A percentile compares a stretch with the other conserved stretches of the same genome.
phyloP scores from a whole-genome alignment of 2,888 invertebrate species.

The Polyommatus icarus region DNA sequence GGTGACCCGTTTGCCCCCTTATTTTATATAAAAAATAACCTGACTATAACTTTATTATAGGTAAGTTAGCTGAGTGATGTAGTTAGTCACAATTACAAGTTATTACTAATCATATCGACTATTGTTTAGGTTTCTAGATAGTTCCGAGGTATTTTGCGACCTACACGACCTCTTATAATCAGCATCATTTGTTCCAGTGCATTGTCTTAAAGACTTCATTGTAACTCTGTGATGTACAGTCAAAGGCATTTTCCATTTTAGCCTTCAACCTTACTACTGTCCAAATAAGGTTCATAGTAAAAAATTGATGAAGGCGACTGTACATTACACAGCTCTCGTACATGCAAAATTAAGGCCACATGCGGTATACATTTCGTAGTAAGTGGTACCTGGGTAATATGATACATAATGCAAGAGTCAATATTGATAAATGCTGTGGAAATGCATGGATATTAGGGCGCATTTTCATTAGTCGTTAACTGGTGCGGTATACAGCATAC shows the following conservation, averaged over 20 bases:
- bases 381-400: constrained; percentile 17
- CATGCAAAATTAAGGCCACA: constrained; percentile 26
- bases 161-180: neutral
- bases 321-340: neutral
- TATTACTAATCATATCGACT: neutral
- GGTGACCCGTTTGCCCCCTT: too few species aligned
- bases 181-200: neutral
- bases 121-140: neutral
- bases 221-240: neutral
- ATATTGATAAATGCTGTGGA: neutral
- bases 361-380: constrained; percentile 19
- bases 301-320: neutral
- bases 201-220: constrained; percentile 6
- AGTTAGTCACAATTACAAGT: neutral
- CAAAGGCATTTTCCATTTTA: neutral
- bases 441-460: neutral
- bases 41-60: neutral
- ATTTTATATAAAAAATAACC: too few species aligned
- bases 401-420: neutral
- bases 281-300: neutral
- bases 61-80: neutral
- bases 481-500: too few species aligned
- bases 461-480: too few species aligned
- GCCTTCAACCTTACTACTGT: neutral
- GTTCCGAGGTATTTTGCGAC: neutral